Conservation (phyloP, 2,888 invertebrate species). For the Steinernema scapterisci region DNA sequence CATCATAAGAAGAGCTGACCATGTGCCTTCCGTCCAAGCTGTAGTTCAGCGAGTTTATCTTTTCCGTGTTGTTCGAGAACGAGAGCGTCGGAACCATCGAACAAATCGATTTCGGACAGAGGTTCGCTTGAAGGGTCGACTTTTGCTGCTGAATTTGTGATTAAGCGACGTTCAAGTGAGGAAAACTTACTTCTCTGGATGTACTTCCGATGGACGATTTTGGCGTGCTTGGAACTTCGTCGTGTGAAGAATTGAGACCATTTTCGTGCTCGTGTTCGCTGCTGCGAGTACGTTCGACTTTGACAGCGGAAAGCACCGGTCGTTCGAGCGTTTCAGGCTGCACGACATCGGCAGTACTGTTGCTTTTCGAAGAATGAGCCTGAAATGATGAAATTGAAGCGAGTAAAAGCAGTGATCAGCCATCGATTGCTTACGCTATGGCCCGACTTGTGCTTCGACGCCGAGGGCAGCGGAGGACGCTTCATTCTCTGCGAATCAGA, state of each 20-base stretch:
- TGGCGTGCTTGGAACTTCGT: not conserved
- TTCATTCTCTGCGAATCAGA: constrained; percentile 5
- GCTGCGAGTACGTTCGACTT: not conserved
- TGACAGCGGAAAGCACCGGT: too few species aligned
- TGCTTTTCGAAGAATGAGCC: not conserved
- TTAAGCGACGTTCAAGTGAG: not conserved
- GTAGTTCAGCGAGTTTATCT: constrained; percentile 91
- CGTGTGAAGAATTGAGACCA: not conserved
- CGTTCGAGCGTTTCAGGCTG: not conserved
- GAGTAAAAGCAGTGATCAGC: not conserved
- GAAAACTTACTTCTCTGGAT: not conserved
- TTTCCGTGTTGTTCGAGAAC: constrained; percentile 27
- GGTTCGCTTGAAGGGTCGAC: too few species aligned
- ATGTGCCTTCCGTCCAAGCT: constrained; percentile 91
- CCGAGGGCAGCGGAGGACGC: constrained; percentile 1
- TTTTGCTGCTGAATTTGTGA: not conserved
- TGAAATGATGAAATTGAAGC: not conserved
- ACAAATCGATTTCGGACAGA: not conserved
- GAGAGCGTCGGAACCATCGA: not conserved
- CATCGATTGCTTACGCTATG: not conserved
- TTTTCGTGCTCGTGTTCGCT: not conserved
- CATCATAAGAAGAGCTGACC: constrained; percentile 97
- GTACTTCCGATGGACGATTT: not conserved
- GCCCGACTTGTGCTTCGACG: not conserved
- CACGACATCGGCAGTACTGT: not conserved